Percentiles rank a stretch among this genome's conserved stretches.
phyloP scores from a whole-genome alignment of 2,797 vertebrate genomes.

The Pelobates cultripes region DNA sequence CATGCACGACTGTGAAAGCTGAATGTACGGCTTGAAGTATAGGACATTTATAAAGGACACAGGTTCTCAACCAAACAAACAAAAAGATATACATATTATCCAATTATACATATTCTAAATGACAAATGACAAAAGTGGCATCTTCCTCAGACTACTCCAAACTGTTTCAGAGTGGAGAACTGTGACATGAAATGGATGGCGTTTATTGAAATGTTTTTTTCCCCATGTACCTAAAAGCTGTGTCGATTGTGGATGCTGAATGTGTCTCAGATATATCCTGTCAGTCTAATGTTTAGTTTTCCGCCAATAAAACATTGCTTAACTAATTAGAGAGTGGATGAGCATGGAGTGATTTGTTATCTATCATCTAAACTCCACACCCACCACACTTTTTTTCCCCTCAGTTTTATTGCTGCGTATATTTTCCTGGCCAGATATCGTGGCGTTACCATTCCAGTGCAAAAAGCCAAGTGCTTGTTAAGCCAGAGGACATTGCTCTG shows the following conservation, averaged over 20 bases:
- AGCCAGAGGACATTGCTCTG: constrained; percentile 60
- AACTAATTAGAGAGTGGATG: constrained; percentile 64
- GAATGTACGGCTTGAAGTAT: too few species aligned
- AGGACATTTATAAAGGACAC: too few species aligned
- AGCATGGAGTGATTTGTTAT: constrained; percentile 65
- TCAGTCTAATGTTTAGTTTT: background rate
- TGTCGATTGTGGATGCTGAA: background rate
- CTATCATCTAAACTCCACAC: constrained; percentile 56
- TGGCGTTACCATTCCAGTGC: constrained; percentile 60
- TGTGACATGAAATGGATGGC: too few species aligned
- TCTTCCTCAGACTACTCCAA: too few species aligned
- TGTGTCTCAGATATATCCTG: background rate
- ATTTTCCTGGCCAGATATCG: constrained; percentile 65
- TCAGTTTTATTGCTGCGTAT: constrained; percentile 61
- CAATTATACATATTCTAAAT: too few species aligned
- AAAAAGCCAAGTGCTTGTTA: constrained; percentile 56
- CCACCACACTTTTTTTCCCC: constrained; percentile 40
- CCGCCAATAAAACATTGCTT: constrained; percentile 63
- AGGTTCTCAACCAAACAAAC: too few species aligned
- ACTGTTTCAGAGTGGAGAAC: too few species aligned
- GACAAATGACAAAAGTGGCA: too few species aligned
- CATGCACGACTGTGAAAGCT: too few species aligned
- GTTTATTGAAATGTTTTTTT: background rate
- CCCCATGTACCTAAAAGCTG: background rate
- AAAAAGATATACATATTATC: too few species aligned